These are phyloP conservation scores for Lepidurus apus DNA, from an alignment of 1,140 invertebrate species.

Conservation along the genomic window DNA sequence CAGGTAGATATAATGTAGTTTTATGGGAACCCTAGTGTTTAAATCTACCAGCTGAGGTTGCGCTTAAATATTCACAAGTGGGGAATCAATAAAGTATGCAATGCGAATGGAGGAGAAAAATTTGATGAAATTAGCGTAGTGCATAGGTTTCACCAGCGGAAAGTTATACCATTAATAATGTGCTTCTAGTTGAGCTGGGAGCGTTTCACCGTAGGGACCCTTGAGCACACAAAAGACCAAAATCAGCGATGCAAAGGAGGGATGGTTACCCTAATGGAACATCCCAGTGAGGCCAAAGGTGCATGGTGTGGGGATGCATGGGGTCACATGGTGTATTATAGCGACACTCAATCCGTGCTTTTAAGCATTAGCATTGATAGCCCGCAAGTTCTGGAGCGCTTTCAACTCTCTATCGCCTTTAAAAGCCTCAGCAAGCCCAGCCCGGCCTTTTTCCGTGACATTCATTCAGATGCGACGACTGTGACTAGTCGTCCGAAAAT, in stretches of 20 bases:
- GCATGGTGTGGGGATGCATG: slow-evolving; percentile 78
- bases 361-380: slow-evolving; percentile 19
- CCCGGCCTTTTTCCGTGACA: not conserved
- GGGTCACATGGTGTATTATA: slow-evolving; percentile 79
- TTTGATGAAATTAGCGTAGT: not conserved
- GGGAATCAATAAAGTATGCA: not conserved
- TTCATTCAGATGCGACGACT: not conserved
- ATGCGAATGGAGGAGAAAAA: not conserved
- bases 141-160: not conserved
- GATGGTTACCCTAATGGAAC: slow-evolving; percentile 14
- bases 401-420: not conserved
- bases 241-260: slow-evolving; percentile 15
- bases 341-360: slow-evolving; percentile 64
- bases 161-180: not conserved
- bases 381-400: slow-evolving; percentile 9
- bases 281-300: slow-evolving; percentile 50
- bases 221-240: not conserved
- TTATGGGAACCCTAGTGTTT: too few species aligned
- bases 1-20: not conserved
- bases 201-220: not conserved
- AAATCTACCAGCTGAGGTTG: not conserved
- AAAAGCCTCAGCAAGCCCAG: slow-evolving; percentile 14
- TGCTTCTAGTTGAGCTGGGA: not conserved
- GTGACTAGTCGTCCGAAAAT: slow-evolving; percentile 4
- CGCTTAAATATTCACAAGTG: not conserved